phyloP scores from a whole-genome alignment of 2,113 vertebrate genomes.

The Girardinichthys multiradiatus region DNA sequence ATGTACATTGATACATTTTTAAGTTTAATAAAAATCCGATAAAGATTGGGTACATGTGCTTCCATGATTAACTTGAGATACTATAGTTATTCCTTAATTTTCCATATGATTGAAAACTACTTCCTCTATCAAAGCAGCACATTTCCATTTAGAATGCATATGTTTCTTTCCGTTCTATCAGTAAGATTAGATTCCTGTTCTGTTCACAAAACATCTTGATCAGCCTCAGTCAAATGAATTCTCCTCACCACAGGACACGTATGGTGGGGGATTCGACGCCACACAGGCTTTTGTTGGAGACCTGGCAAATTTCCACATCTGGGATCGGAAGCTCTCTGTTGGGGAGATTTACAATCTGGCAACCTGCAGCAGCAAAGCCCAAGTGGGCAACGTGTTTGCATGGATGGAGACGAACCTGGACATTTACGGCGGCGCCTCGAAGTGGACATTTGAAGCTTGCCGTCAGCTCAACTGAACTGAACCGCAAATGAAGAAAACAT shows the following conservation, averaged over 20 bases:
- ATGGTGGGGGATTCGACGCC: constrained; percentile 95
- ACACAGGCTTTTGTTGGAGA: constrained; percentile 98
- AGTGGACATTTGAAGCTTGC: constrained; percentile 98
- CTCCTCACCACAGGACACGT: constrained; percentile 85
- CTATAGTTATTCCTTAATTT: neutral
- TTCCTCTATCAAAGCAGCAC: neutral
- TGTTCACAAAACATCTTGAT: constrained; percentile 2
- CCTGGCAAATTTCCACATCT: constrained; percentile 96
- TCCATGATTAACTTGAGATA: neutral
- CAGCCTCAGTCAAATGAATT: constrained; percentile 33
- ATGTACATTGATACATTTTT: neutral
- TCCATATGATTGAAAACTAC: neutral
- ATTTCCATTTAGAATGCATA: neutral
- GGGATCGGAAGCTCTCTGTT: constrained; percentile 92
- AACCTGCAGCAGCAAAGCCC: constrained; percentile 93
- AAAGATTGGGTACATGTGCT: neutral
- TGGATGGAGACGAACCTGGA: constrained; percentile 95
- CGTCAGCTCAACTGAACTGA: constrained; percentile 92
- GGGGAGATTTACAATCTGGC: constrained; percentile 95
- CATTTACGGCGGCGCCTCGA: constrained; percentile 93
- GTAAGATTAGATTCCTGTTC: constrained; percentile 1
- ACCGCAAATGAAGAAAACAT: constrained; percentile 26
- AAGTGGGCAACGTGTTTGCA: constrained; percentile 92
- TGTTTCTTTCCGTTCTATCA: neutral
- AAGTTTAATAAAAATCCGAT: neutral